Evolutionary conservation across 2,113 vertebrate genomes (phyloP), one percentile per base, ranked within the genome.

Genomic region (Cardinalis cardinalis): DNA sequence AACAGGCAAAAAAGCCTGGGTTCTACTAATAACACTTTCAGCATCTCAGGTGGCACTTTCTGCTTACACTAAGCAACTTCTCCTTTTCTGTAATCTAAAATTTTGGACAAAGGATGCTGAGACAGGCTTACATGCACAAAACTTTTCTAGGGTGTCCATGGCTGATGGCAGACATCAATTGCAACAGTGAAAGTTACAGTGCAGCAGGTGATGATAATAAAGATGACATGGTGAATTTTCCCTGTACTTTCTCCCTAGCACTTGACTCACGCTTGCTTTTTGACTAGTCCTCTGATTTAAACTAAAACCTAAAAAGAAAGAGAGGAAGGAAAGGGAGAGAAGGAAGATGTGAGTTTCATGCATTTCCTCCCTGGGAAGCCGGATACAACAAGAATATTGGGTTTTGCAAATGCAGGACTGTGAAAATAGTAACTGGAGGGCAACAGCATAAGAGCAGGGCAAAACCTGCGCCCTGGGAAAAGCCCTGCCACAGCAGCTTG

Each of bases 21-120:
- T 85, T 89, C 38, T 83, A 34, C 75, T 69, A 65, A 26, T 58
- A 82, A 68, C 11, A 75, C 4, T 76, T 85, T 69, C 71, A 76
- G 23, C 31, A 49, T 41, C 29, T 89, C 79, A 69, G 31, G 24
- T 51, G 16, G 11, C 12, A 34, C 40, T 78, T 91, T 87, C 41
- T 89, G 78, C 88, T 91, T 91, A 65, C 51, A 44, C 53, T 72
- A 79, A 82, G 74, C 40, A 91, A 69, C 55, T 84, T 74, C 36
- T 92, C 5, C 40, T 78, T 81, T 75, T 44, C 43, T 82, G 1
- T 56, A 72, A 75, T 78, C 8, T 38, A 72, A 92, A 89, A 72
- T 85, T 78, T 83, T 63, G 71, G 71, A 34, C 34, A 38, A 79
- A 83, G 78, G 21, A 36, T 94, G 87, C 88, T 96, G 92, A 95